Evolutionary conservation across 53 echinoderm and acorn worm species (phyloP), one percentile per base, ranked within the genome.

Genomic region (Mesocentrotus franciscanus): DNA sequence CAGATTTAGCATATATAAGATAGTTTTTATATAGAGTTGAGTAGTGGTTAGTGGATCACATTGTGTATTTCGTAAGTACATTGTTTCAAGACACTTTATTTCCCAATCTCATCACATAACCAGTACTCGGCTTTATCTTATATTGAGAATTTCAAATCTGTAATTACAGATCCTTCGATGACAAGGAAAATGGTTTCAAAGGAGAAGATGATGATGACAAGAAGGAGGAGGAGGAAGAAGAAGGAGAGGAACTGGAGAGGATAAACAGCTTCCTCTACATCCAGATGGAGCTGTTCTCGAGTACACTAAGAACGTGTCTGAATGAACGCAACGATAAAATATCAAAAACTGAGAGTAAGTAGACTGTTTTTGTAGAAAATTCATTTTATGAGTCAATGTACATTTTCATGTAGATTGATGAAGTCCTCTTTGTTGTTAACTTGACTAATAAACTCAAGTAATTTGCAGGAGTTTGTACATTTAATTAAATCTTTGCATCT

Each of bases 281-380:
- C 58, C 98, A 98, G 96, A 98, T 98, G 98, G 96, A 98, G 90
- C 81, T 98, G 70, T 98, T 97, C 35, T 95, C 94, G 3, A 60
- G 78, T 30, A 98, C 97, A 4, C 79, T 98, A 56, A 49, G 96
- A 78, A 36, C 57, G 56, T 98, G 98, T 97, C 61, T 98, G 34
- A 60, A 35, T 8, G 87, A 95, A 1, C 94, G 98, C 60, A 97
- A 97, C 87, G 92, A 87, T 4, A 70, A 36, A 75, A 15, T 49
- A 26, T 34, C 70, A 56, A 56, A 64, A 68, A 58, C 59, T 58
- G 15, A 58, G 56, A 58, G 87, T 87, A 58, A 87, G 87, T 87
- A 18, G 49, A 42, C 39, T n/a, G n/a, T 33, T 76, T 0, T 29
- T 76, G 30, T 30, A 33, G 13, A n/a, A 33, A 0, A 13, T 9